Conservation (phyloP, 2,113 vertebrate species). For the Alouatta palliata region DNA sequence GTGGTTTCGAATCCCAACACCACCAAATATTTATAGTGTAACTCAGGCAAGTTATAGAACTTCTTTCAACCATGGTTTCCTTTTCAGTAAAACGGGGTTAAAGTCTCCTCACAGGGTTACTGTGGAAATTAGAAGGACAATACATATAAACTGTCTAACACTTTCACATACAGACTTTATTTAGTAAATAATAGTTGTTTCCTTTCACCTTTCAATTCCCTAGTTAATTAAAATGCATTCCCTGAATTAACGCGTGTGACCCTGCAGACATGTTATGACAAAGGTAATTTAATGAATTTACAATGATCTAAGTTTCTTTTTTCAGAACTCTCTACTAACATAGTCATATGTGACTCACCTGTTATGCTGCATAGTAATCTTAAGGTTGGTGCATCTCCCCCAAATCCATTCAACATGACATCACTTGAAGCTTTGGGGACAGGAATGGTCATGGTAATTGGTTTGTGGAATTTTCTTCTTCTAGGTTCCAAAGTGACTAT, state of each 20-base stretch:
- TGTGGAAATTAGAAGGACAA: not conserved
- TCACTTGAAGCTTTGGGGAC: conserved; percentile 93
- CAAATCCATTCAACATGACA: conserved; percentile 90
- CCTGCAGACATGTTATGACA: not conserved
- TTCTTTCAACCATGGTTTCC: not conserved
- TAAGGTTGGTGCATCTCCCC: conserved; percentile 93
- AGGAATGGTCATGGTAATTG: conserved; percentile 98
- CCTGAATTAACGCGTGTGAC: not conserved
- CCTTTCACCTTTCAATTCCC: not conserved
- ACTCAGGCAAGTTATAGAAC: not conserved
- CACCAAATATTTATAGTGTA: not conserved
- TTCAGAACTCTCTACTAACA: not conserved
- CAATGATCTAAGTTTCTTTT: not conserved
- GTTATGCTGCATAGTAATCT: conserved; percentile 98
- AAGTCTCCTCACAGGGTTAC: not conserved
- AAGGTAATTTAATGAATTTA: not conserved
- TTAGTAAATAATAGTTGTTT: not conserved
- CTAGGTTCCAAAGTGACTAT: conserved; percentile 98
- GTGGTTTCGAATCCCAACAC: not conserved
- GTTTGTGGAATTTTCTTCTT: conserved; percentile 98
- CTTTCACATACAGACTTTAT: not conserved
- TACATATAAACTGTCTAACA: not conserved
- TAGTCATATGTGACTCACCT: conserved; percentile 82
- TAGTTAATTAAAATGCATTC: not conserved
- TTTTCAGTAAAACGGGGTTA: not conserved